Base-by-base conservation (phyloP, 2,888 invertebrate genomes). In the Leistus spinibarbis region DNA sequence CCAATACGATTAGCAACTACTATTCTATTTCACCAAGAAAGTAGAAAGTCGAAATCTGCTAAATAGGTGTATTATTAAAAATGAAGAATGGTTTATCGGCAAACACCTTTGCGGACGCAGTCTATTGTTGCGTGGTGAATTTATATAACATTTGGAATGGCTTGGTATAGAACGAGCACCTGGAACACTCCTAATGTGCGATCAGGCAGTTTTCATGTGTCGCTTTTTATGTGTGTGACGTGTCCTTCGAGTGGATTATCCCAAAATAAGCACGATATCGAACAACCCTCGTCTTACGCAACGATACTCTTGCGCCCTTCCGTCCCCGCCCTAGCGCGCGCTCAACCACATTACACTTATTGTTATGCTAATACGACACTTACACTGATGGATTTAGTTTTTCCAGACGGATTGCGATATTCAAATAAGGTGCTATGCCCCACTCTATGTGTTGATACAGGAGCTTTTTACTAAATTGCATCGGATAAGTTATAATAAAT, bases 371-470 rank as follows among this genome's bases (percentile, higher is more conserved):
- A 71, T 71, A 56, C 71, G 71, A 71, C 71, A 71, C 71, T 71
- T 71, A 71, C 71, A 71, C 71, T 71, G 71, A 71, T 71, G 71
- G 71, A 71, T 71, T 71, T 71, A 71, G 71, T 71, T 71, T 71
- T 71, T 71, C 71, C 71, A 71, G 71, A 71, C 71, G 71, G 65
- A 71, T 71, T 54, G 71, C 71, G 71, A 71, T 71, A 71, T 71
- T 71, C 71, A 71, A 71, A 71, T 71, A 64, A 71, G 71, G 71
- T 56, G 64, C 13, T 24, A 19, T 22, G 22, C n/a, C 23, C 19
- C n/a, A 19, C 20, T 27, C 20, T 27, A 53, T 69, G 24, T 54
- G 63, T n/a, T 19, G 22, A 22, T 20, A 63, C n/a, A 22, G 57
- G 20, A 17, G 64, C 71, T 71, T 71, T 69, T 65, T 71, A 71